Evolutionary conservation across 2,888 invertebrate genomes (phyloP), one percentile per base, ranked within the genome.

Genomic region (Leistus spinibarbis): DNA sequence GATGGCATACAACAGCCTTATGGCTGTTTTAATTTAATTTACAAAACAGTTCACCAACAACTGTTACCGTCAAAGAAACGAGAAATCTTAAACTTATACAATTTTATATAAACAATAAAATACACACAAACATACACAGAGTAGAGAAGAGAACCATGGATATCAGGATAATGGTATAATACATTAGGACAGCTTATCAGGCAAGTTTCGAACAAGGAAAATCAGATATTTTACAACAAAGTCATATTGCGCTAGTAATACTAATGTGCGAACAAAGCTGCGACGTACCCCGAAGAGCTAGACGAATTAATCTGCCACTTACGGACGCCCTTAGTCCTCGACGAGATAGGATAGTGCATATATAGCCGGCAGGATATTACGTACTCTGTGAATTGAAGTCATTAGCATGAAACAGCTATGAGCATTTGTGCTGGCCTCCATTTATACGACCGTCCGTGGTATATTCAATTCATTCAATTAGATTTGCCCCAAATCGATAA

Each of bases 31-130:
- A 71, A 71, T 71, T 71, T 71, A 65, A 64, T 65, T 71, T 56
- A 65, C 63, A 70, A 54, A 71, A 71, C 71, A 65, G 62, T 71
- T 65, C 65, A 65, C 17, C 71, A 71, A 71, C 65, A 71, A 65
- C 64, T 71, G 71, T 65, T 65, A 54, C 71, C 65, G 63, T 54
- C 20, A 40, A 71, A 56, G 65, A 70, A 54, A 69, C 69, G 19
- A 40, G 40, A n/a, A n/a, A n/a, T n/a, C n/a, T n/a, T n/a, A n/a
- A n/a, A n/a, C n/a, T 40, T 40, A 10, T 40, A 40, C 40, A 1
- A 10, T 40, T 40, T 40, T 2, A 40, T 40, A 0, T 13, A 40
- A 40, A 40, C 40, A 40, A 10, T 40, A 40, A 24, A 3, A 4
- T 7, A 69, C 62, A 69, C 56, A 65, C 66, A 68, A 23, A 60